These are phyloP conservation scores for Petrolisthes manimaculis DNA, from an alignment of 2,888 invertebrate genomes.

Conservation along the genomic window DNA sequence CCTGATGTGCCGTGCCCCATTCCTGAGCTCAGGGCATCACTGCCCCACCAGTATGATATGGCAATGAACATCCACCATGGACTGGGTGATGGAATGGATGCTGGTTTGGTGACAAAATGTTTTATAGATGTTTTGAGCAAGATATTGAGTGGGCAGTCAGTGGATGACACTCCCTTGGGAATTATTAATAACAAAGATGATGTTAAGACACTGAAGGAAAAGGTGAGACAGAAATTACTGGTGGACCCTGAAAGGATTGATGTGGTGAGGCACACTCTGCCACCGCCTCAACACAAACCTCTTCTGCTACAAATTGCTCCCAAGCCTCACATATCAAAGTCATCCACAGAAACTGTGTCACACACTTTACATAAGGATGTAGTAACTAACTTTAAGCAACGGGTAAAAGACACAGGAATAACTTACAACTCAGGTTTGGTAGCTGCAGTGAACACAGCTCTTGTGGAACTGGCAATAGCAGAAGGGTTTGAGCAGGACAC, in stretches of 20 bases:
- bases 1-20: background rate
- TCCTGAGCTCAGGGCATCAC: background rate
- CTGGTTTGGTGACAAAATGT: background rate
- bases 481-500: background rate
- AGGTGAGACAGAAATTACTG: background rate
- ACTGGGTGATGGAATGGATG: conserved; percentile 1
- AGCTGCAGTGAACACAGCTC: background rate
- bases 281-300: background rate
- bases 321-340: background rate
- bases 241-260: background rate
- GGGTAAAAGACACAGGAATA: background rate
- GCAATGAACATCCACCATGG: background rate
- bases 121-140: background rate
- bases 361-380: background rate
- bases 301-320: background rate
- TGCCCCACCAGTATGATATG: background rate
- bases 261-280: background rate
- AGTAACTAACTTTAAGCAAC: background rate
- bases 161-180: background rate
- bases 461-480: conserved; percentile 2
- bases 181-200: background rate
- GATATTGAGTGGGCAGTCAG: background rate
- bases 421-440: background rate
- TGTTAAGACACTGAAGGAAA: background rate
- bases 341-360: background rate